Percentiles rank a stretch among this genome's conserved stretches.
phyloP scores from a whole-genome alignment of 1,140 invertebrate species.

The Colletes latitarsis region DNA sequence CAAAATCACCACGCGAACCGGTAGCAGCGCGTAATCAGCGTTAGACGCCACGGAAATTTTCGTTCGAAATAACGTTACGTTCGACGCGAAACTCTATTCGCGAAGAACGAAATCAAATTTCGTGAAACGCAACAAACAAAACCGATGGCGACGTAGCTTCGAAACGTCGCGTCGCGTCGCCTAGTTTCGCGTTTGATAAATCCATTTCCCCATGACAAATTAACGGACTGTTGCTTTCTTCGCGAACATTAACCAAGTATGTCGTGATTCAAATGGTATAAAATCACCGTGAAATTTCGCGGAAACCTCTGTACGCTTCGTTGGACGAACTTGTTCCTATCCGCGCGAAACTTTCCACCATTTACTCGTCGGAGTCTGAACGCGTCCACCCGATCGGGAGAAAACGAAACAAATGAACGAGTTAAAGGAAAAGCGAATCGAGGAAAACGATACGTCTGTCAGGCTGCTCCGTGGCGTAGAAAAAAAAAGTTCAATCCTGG shows the following conservation, averaged over 20 bases:
- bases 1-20: no score
- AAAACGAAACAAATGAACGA: slow-evolving; percentile 25
- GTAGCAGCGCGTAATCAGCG: slow-evolving; percentile 13
- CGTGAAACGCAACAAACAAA: slow-evolving; percentile 45
- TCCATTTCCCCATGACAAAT: slow-evolving; percentile 35
- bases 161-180: neutral
- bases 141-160: neutral
- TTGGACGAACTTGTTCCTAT: no score
- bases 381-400: neutral
- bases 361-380: neutral
- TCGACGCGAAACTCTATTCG: neutral
- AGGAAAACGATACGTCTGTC: slow-evolving; percentile 1
- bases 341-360: neutral
- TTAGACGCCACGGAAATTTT: slow-evolving; percentile 26
- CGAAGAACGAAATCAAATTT: slow-evolving; percentile 43
- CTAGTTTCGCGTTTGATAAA: slow-evolving; percentile 36
- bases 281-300: no score
- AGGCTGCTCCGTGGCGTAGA: neutral
- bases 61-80: slow-evolving; percentile 40
- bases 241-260: slow-evolving; percentile 3
- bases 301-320: no score
- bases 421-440: no score
- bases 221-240: slow-evolving; percentile 29
- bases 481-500: slow-evolving; percentile 5
- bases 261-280: slow-evolving; percentile 4